Percentiles rank a stretch among this genome's conserved stretches.
These are phyloP conservation scores for Gari tellinella DNA, from an alignment of 2,888 invertebrate genomes.

Conservation along the genomic window DNA sequence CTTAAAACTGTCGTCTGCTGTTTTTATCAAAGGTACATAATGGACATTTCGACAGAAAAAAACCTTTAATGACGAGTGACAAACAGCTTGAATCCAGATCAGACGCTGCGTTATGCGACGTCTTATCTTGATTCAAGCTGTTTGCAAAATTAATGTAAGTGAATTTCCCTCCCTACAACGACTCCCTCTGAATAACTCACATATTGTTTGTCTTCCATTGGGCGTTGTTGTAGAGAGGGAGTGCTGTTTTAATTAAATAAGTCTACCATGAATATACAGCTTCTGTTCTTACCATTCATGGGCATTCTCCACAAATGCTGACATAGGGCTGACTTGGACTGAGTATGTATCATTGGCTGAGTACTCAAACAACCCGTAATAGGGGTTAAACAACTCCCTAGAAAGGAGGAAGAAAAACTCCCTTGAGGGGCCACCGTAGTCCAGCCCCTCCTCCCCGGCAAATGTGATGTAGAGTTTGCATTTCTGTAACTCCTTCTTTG, in stretches of 20 bases:
- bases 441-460: slow-evolving; percentile 96
- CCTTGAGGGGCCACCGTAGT: slow-evolving; percentile 98
- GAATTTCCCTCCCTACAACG: too few species aligned
- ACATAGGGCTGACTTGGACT: slow-evolving; percentile 93
- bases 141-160: too few species aligned
- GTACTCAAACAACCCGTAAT: slow-evolving; percentile 99
- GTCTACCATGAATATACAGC: neutral
- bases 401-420: slow-evolving; percentile 99
- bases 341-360: slow-evolving; percentile 99
- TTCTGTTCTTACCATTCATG: slow-evolving; percentile 91
- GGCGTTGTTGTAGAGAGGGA: too few species aligned
- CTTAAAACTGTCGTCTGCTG: too few species aligned
- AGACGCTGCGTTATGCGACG: too few species aligned
- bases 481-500: slow-evolving; percentile 97
- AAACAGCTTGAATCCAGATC: too few species aligned
- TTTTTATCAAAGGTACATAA: too few species aligned
- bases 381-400: slow-evolving; percentile 98
- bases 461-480: slow-evolving; percentile 95
- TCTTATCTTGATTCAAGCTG: too few species aligned
- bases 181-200: too few species aligned
- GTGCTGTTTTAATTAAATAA: neutral
- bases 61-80: too few species aligned
- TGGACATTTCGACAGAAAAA: too few species aligned
- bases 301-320: slow-evolving; percentile 98
- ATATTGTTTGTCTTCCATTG: too few species aligned